Conservation (phyloP, 1,140 invertebrate genomes). For the Leptinotarsa undecemlineata region DNA sequence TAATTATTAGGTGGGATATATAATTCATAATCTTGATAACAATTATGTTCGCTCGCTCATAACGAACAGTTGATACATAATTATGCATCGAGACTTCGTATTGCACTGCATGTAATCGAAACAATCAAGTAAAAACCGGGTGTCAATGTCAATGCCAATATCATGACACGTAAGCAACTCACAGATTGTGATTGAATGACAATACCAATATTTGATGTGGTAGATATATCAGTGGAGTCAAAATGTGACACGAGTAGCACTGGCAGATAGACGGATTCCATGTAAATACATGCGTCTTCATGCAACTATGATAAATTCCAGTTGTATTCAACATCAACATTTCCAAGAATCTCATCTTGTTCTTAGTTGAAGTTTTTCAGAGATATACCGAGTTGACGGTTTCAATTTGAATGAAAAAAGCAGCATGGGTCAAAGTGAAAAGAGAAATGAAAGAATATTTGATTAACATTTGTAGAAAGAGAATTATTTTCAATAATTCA, state of each 20-base stretch:
- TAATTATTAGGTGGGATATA: no score
- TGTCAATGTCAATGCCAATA: background rate
- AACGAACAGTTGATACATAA: no score
- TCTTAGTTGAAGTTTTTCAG: background rate
- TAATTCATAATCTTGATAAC: no score
- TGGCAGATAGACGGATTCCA: background rate
- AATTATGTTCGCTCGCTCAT: no score
- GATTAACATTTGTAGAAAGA: no score
- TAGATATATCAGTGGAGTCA: background rate
- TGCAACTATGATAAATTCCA: constrained; percentile 1
- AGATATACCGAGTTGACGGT: no score
- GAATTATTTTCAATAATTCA: no score
- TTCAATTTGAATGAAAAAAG: no score
- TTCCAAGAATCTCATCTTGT: background rate
- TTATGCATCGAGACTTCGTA: no score
- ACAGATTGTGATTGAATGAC: background rate
- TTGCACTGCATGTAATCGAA: background rate
- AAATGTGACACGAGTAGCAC: background rate
- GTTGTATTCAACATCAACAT: background rate
- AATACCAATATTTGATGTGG: background rate
- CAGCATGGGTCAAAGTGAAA: no score
- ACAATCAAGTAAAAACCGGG: background rate
- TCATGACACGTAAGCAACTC: background rate
- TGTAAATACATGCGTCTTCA: background rate
- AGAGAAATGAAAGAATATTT: no score